These are phyloP conservation scores for Mesoclemmys tuberculata DNA, from an alignment of 2,113 vertebrate species.

Conservation along the genomic window DNA sequence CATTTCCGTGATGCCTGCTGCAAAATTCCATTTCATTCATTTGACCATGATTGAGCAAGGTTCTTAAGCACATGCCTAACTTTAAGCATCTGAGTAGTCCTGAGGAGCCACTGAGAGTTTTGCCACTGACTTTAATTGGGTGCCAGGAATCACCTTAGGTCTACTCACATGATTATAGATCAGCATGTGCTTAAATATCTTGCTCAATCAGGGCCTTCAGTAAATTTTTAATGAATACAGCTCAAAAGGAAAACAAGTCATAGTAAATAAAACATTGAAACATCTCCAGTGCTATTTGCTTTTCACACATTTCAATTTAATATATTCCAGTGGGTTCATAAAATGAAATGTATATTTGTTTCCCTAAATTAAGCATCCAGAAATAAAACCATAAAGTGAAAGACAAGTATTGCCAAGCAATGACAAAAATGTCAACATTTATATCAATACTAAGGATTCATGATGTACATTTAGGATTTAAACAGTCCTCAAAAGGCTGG, in stretches of 20 bases:
- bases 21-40: constrained; percentile 22
- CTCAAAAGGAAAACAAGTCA: constrained; percentile 14
- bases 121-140: neutral
- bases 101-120: constrained; percentile 2
- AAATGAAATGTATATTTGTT: constrained; percentile 35
- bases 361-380: constrained; percentile 50
- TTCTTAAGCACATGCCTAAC: constrained; percentile 50
- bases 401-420: neutral
- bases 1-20: neutral
- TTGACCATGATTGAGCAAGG: constrained; percentile 30
- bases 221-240: constrained; percentile 37
- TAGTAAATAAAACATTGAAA: neutral
- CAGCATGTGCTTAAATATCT: neutral
- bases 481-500: constrained; percentile 15
- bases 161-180: constrained; percentile 43
- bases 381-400: constrained; percentile 19
- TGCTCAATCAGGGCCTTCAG: neutral
- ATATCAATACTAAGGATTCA: neutral
- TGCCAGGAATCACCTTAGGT: constrained; percentile 20
- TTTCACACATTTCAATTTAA: constrained; percentile 51
- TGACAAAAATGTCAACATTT: constrained; percentile 17
- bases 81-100: constrained; percentile 5
- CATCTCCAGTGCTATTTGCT: constrained; percentile 45
- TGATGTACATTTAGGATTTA: neutral
- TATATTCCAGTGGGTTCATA: constrained; percentile 41